phyloP scores from a whole-genome alignment of 2,113 vertebrate species.

The Mola mola region DNA sequence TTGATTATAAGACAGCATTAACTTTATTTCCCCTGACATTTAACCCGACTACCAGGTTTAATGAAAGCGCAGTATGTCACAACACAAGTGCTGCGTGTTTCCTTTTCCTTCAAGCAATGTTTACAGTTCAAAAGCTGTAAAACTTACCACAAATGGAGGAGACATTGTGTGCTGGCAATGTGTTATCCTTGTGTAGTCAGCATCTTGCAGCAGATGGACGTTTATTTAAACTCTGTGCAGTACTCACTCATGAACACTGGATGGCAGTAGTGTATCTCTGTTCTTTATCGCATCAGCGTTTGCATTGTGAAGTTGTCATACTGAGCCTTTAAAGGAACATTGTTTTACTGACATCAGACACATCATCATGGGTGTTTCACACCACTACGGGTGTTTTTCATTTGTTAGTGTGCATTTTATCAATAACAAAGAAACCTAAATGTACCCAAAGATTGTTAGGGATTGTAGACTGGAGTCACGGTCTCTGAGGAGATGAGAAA shows the following conservation, averaged over 20 bases:
- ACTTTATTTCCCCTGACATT: too few species aligned
- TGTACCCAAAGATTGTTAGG: background rate
- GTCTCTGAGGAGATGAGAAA: conserved; percentile 24
- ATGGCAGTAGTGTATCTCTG: conserved; percentile 72
- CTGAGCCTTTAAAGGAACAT: conserved; percentile 5
- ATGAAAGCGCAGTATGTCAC: conserved; percentile 53
- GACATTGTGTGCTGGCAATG: conserved; percentile 61
- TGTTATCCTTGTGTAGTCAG: conserved; percentile 66
- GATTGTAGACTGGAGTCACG: background rate
- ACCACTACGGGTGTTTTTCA: conserved; percentile 10
- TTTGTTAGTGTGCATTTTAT: background rate
- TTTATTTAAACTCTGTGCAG: conserved; percentile 32
- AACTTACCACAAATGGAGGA: conserved; percentile 70
- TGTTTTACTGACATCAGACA: background rate
- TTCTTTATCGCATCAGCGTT: background rate
- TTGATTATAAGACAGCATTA: too few species aligned
- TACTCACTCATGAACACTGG: conserved; percentile 60
- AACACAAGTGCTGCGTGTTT: conserved; percentile 57
- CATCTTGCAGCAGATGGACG: conserved; percentile 54
- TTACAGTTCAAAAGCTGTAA: conserved; percentile 74
- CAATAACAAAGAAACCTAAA: background rate
- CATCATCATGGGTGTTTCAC: background rate
- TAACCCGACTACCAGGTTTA: background rate
- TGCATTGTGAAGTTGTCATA: conserved; percentile 9
- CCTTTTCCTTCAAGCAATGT: conserved; percentile 63